Evolutionary conservation across 2,797 vertebrate species (phyloP), one percentile per base, ranked within the genome.

Genomic region (Clarias fuscus): DNA sequence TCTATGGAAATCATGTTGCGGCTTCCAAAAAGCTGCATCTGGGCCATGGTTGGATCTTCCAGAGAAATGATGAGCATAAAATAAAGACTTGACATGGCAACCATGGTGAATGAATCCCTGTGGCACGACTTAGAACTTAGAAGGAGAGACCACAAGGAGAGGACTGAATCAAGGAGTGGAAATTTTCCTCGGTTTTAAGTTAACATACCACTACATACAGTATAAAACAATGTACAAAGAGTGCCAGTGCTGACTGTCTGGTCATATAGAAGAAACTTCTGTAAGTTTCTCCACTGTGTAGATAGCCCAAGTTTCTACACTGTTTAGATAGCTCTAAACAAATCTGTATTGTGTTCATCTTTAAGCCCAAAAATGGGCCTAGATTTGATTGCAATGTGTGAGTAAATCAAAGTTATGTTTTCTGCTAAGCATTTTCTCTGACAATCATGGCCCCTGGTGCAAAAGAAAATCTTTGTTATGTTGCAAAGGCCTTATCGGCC

Each of bases 371-470:
- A 30, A 58, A 61, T 20, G n/a, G 17, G 3, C 17, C n/a, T 20
- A 30, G 27, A 33, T 61, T 79, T 79, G 75, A 77, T 56, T 30
- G 48, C 56, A 13, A n/a, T 73, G 43, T 48, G 6, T 56, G 24
- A 56, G 18, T 61, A 78, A 78, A 78, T 78, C 56, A 78, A 59
- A 59, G 18, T 78, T 33, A 61, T 78, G 76, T 61, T 56, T 76
- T 76, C 33, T 78, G 30, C 37, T 37, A 37, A 79, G 56, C 30
- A 64, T 64, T 64, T 79, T 15, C 22, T 62, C 59, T 61, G 20
- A 79, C 58, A 79, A 3, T 14, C 2, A 30, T 59, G 17, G 53
- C 53, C 75, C 58, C 53, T 77, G 27, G 75, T 20, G 30, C 56
- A 78, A 37, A 77, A 22, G 27, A 58, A 77, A 59, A 59, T 59